Evolutionary conservation across 1,140 invertebrate species (phyloP).

Genomic region (Mya arenaria): DNA sequence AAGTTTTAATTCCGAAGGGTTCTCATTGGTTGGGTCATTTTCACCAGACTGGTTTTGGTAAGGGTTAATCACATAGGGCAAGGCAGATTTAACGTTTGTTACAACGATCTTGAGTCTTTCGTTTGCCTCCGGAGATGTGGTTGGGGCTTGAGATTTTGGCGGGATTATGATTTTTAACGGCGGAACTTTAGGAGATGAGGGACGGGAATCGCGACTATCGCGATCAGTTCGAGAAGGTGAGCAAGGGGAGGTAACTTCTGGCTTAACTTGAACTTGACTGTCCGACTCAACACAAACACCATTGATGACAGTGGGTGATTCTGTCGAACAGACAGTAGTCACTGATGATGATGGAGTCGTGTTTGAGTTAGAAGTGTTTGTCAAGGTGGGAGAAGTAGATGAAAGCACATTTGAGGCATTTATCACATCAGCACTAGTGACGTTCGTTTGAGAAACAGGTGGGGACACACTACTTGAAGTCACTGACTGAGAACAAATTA

Average conservation of each 20-base stretch:
- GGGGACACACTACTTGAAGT: no score
- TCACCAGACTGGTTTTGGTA: slow-evolving; percentile 59
- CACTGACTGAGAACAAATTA: no score
- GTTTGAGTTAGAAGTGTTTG: no score
- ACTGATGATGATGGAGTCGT: no score
- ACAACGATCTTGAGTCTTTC: slow-evolving; percentile 31
- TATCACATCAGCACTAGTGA: no score
- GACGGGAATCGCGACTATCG: slow-evolving; percentile 67
- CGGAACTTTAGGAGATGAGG: slow-evolving; percentile 77
- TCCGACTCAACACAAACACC: no score
- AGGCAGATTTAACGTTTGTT: slow-evolving; percentile 62
- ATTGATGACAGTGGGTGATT: no score
- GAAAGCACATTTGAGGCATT: no score
- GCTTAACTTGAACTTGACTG: no score
- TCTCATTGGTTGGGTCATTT: background rate
- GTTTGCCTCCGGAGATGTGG: slow-evolving; percentile 9
- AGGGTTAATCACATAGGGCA: slow-evolving; percentile 77
- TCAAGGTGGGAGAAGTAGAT: no score
- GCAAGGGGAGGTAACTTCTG: slow-evolving; percentile 10
- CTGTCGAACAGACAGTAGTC: no score
- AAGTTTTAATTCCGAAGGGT: background rate
- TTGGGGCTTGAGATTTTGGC: slow-evolving; percentile 61
- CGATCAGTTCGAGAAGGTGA: slow-evolving; percentile 56
- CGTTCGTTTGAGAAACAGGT: no score
- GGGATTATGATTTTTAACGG: slow-evolving; percentile 78